A percentile compares a stretch with the other conserved stretches of the same genome.
Evolutionary conservation across 2,797 vertebrate species (phyloP).

Genomic region (Pseudochaenichthys georgianus): DNA sequence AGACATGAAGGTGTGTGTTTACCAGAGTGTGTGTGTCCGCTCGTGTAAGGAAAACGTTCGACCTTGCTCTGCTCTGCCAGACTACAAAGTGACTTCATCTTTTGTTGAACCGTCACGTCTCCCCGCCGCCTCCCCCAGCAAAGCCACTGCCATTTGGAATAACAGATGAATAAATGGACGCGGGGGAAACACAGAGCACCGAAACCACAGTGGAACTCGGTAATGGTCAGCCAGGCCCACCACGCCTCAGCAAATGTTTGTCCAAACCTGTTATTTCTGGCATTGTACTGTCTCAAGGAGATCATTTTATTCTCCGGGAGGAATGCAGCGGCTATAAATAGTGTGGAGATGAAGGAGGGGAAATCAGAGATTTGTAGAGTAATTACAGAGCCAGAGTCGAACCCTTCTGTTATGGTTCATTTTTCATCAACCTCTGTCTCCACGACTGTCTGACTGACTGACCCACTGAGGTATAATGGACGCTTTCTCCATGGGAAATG

Average conservation of each 20-base stretch:
- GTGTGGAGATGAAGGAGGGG: slow-evolving; percentile 75
- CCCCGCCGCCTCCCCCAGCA: slow-evolving; percentile 32
- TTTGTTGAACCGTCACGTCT: slow-evolving; percentile 64
- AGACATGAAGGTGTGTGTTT: slow-evolving; percentile 54
- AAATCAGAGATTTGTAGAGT: slow-evolving; percentile 81
- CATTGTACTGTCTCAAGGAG: slow-evolving; percentile 79
- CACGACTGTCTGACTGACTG: slow-evolving; percentile 72
- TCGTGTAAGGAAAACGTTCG: background rate
- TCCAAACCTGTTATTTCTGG: slow-evolving; percentile 83
- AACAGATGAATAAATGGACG: slow-evolving; percentile 69
- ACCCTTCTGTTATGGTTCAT: slow-evolving; percentile 77
- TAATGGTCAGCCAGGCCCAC: slow-evolving; percentile 77
- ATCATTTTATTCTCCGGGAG: slow-evolving; percentile 77
- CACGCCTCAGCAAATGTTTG: slow-evolving; percentile 80
- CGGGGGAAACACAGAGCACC: slow-evolving; percentile 64
- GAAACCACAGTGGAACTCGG: slow-evolving; percentile 75
- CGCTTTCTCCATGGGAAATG: slow-evolving; percentile 42
- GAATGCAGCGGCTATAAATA: slow-evolving; percentile 80
- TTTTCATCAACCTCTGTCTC: slow-evolving; percentile 82
- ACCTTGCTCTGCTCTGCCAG: background rate
- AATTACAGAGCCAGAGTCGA: slow-evolving; percentile 76
- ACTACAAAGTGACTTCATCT: slow-evolving; percentile 39
- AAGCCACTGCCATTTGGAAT: slow-evolving; percentile 67
- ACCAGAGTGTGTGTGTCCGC: slow-evolving; percentile 5
- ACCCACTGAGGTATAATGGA: slow-evolving; percentile 50